phyloP scores from a whole-genome alignment of 2,113 vertebrate genomes.

The Promerops cafer region DNA sequence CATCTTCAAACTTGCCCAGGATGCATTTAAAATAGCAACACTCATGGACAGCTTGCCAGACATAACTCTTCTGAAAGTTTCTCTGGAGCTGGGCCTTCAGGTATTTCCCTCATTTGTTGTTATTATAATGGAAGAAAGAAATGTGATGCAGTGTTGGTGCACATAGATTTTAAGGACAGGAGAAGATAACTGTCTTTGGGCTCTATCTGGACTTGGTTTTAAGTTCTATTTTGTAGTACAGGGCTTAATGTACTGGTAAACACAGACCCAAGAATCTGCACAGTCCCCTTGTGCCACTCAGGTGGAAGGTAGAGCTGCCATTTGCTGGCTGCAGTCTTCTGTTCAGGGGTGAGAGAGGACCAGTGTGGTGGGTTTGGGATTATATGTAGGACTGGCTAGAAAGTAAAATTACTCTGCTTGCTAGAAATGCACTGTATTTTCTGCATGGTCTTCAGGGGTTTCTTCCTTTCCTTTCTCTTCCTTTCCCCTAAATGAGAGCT shows the following conservation, averaged over 20 bases:
- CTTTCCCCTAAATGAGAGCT: neutral
- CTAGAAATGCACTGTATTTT: neutral
- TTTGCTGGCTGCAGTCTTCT: neutral
- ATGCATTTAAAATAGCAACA: constrained; percentile 87
- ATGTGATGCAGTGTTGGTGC: neutral
- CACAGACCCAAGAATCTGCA: neutral
- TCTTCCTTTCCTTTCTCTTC: neutral
- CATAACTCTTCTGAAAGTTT: constrained; percentile 84
- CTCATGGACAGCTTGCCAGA: constrained; percentile 85
- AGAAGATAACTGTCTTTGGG: neutral
- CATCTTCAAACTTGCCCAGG: constrained; percentile 90
- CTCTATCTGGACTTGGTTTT: neutral
- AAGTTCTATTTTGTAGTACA: neutral
- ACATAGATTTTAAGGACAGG: neutral
- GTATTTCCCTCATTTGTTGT: constrained; percentile 38
- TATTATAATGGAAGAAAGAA: neutral
- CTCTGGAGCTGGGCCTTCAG: constrained; percentile 83
- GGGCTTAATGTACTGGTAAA: neutral
- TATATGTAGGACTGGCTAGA: neutral
- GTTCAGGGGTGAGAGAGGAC: neutral
- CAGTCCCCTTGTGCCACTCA: neutral
- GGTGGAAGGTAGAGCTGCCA: neutral
- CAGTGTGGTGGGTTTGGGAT: neutral
- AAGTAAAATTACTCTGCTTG: neutral
- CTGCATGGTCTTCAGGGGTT: neutral